Percentiles rank a stretch among this genome's conserved stretches.
These are phyloP conservation scores for Drosophila simulans DNA, from an alignment of 1,140 invertebrate genomes.

Conservation along the genomic window DNA sequence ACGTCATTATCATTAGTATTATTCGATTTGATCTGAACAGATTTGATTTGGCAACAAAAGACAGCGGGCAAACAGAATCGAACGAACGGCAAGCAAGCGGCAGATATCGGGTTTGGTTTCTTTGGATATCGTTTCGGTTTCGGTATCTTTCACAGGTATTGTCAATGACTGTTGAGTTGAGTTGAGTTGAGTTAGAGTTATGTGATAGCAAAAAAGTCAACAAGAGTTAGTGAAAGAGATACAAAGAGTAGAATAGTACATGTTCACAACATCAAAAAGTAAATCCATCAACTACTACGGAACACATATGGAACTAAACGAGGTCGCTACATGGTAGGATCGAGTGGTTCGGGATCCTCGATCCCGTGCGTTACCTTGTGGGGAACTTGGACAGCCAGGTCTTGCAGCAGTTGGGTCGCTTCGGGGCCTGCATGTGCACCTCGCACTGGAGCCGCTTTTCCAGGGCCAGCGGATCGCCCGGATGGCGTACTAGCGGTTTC, in stretches of 20 bases:
- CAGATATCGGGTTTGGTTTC: conserved; percentile 68
- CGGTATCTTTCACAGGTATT: conserved; percentile 48
- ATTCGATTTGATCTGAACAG: neutral
- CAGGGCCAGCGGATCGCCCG: conserved; percentile 89
- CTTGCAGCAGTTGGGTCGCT: conserved; percentile 92
- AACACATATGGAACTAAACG: conserved; percentile 51
- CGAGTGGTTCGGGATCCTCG: conserved; percentile 8
- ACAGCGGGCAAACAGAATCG: conserved; percentile 73
- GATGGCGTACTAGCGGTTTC: conserved; percentile 94
- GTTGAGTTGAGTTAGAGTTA: conserved; percentile 21
- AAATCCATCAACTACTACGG: conserved; percentile 83
- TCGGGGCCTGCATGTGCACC: conserved; percentile 89
- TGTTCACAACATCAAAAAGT: conserved; percentile 85
- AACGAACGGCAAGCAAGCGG: conserved; percentile 72
- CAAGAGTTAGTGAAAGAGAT: conserved; percentile 66
- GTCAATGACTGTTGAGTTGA: conserved; percentile 33
- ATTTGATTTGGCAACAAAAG: conserved; percentile 71
- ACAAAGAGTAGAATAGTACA: conserved; percentile 65
- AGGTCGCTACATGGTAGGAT: conserved; percentile 29
- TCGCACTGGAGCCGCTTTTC: conserved; percentile 95
- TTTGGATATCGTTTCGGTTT: conserved; percentile 30
- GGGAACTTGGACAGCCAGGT: conserved; percentile 97
- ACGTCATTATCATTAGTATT: conserved; percentile 18
- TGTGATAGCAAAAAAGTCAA: conserved; percentile 67
- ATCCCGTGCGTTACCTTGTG: conserved; percentile 75